phyloP scores from a whole-genome alignment of 2,888 invertebrate genomes.

The Nephrotoma appendiculata region DNA sequence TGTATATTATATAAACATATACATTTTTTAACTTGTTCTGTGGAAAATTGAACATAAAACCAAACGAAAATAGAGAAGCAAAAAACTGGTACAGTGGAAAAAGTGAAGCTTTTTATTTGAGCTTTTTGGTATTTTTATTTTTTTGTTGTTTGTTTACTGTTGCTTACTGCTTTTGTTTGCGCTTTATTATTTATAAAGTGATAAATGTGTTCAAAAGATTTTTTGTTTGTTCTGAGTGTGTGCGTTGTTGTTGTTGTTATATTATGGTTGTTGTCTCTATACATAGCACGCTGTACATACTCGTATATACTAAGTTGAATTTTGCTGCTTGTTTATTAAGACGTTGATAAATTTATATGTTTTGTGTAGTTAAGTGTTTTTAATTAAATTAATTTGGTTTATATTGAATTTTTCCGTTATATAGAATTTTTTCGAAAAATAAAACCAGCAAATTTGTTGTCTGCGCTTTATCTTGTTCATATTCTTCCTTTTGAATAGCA shows the following conservation, averaged over 20 bases:
- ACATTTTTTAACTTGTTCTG: background rate
- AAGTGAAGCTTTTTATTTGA: background rate
- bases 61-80: background rate
- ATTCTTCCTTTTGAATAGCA: background rate
- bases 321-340: background rate
- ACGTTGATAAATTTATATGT: background rate
- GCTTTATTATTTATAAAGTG: background rate
- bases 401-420: background rate
- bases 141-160: background rate
- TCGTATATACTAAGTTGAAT: background rate
- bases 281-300: background rate
- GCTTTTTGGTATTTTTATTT: background rate
- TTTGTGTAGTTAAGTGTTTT: background rate
- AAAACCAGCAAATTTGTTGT: background rate
- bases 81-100: background rate
- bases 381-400: background rate
- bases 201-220: background rate
- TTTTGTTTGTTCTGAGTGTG: background rate
- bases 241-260: background rate
- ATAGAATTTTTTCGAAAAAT: background rate
- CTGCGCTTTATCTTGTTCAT: background rate
- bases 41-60: background rate
- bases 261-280: background rate
- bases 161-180: background rate
- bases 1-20: background rate